These are phyloP conservation scores for Heteractis magnifica DNA, from an alignment of 92 coral and sea anemone genomes.

Conservation along the genomic window DNA sequence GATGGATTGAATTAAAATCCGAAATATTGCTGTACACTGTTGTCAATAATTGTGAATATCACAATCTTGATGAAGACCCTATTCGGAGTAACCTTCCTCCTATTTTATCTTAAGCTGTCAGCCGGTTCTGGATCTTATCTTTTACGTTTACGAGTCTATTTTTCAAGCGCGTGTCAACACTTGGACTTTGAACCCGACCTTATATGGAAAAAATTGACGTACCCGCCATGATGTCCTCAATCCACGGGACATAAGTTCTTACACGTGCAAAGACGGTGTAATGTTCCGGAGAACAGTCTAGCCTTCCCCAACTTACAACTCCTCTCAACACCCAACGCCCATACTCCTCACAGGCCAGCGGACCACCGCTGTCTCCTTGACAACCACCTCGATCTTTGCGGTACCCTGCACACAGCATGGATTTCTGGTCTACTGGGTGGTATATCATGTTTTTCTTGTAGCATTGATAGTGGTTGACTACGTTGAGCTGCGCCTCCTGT, in stretches of 20 bases:
- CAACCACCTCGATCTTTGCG: slow-evolving; percentile 50
- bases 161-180: no score
- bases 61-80: no score
- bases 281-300: slow-evolving; percentile 61
- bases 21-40: background rate
- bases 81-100: no score
- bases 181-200: background rate
- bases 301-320: slow-evolving; percentile 84
- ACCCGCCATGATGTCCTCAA: slow-evolving; percentile 41
- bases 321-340: slow-evolving; percentile 82
- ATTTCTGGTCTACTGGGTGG: slow-evolving; percentile 33
- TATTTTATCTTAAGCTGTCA: no score
- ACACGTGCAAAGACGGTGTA: slow-evolving; percentile 87
- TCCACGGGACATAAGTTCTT: slow-evolving; percentile 74
- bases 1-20: no score
- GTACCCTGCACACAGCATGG: slow-evolving; percentile 51
- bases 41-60: no score
- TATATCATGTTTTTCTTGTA: background rate
- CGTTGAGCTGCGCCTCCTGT: slow-evolving; percentile 43
- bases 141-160: no score
- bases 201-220: background rate
- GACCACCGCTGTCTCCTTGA: slow-evolving; percentile 92
- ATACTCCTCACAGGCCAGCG: slow-evolving; percentile 79
- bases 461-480: slow-evolving; percentile 19
- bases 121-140: no score